phyloP scores from a whole-genome alignment of 1,140 invertebrate genomes.

The Maconellicoccus hirsutus region DNA sequence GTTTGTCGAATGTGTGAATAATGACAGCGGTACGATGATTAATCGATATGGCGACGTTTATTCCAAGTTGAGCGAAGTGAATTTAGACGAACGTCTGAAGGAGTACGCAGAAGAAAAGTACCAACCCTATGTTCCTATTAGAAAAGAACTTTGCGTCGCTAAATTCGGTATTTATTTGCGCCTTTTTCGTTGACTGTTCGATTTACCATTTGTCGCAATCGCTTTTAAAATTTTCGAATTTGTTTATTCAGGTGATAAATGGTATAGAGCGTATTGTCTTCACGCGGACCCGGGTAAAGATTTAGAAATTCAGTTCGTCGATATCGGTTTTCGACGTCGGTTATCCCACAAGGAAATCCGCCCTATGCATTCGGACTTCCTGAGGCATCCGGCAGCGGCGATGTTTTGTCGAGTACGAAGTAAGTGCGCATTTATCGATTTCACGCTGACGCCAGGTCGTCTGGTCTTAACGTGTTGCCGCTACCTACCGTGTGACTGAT shows the following conservation, averaged over 20 bases:
- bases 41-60: neutral
- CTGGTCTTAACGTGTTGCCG: too few species aligned
- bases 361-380: neutral
- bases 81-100: neutral
- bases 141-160: neutral
- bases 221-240: neutral
- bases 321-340: neutral
- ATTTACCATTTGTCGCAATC: too few species aligned
- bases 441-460: too few species aligned
- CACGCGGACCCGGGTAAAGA: neutral
- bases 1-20: neutral
- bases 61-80: neutral
- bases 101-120: neutral
- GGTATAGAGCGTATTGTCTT: neutral
- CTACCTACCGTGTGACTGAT: too few species aligned
- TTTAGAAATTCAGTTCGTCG: neutral
- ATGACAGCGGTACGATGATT: neutral
- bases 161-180: neutral
- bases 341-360: neutral
- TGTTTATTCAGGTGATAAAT: neutral
- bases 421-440: neutral
- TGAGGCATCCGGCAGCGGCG: neutral
- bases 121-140: neutral
- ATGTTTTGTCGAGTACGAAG: neutral
- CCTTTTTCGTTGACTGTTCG: too few species aligned